Percentiles rank a stretch among this genome's conserved stretches.
phyloP scores from a whole-genome alignment of 2,888 invertebrate genomes.

The Eupelmus urozonus region DNA sequence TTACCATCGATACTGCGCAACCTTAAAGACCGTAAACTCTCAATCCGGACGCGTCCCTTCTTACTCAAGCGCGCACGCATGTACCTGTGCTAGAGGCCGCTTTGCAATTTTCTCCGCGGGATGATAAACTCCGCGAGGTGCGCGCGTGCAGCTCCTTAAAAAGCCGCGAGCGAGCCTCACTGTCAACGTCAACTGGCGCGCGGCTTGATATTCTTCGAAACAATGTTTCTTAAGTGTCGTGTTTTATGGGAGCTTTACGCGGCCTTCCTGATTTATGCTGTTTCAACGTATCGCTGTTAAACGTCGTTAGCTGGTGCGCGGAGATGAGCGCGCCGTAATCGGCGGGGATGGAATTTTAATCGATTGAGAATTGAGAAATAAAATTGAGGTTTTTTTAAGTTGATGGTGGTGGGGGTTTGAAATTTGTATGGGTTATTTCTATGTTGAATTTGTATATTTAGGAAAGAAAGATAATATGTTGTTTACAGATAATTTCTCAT shows the following conservation, averaged over 20 bases:
- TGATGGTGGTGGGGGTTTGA: too few relatives aligned
- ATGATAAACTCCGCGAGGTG: slow-evolving; percentile 32
- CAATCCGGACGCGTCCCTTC: neutral
- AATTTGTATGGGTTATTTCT: too few relatives aligned
- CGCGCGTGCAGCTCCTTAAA: slow-evolving; percentile 11
- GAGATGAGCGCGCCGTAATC: neutral
- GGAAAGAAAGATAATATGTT: neutral
- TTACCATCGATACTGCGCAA: neutral
- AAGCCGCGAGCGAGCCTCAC: slow-evolving; percentile 13
- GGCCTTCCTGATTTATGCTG: slow-evolving; percentile 46
- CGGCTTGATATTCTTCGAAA: slow-evolving; percentile 47
- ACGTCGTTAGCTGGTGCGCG: slow-evolving; percentile 9
- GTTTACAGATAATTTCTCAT: too few relatives aligned
- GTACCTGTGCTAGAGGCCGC: neutral
- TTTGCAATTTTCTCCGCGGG: slow-evolving; percentile 37
- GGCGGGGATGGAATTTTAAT: neutral
- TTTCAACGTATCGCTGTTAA: slow-evolving; percentile 40
- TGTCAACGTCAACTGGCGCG: slow-evolving; percentile 38
- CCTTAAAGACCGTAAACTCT: slow-evolving; percentile 31
- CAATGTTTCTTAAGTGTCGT: slow-evolving; percentile 44
- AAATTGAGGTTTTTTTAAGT: neutral
- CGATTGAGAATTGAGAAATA: slow-evolving; percentile 7
- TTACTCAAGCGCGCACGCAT: too few relatives aligned
- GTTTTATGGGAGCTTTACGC: slow-evolving; percentile 34
- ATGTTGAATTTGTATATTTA: too few relatives aligned